Base-by-base conservation (phyloP, 2,888 invertebrate species). In the Drepanosiphum platanoidis region DNA sequence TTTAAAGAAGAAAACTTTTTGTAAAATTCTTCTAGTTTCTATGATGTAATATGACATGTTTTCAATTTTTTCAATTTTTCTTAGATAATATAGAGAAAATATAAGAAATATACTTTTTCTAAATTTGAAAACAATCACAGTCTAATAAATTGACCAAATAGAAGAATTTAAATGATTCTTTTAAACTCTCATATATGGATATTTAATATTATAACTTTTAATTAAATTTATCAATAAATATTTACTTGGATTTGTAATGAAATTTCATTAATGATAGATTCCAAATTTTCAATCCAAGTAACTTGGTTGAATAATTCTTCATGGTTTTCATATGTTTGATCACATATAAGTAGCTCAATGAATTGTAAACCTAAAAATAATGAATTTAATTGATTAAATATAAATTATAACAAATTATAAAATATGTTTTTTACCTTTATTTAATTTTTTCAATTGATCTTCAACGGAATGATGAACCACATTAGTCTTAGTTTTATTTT, bases 291-390 rank as follows among this genome's bases (percentile, higher is more conserved):
- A 39, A 77, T 77, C 84, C 84, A 84, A 2, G 77, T 84, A 0
- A 84, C 68, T 84, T 84, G 84, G 18, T 84, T 84, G 34, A 75
- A 84, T 77, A 84, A 70, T 30, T 84, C 77, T 68, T 77, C 39
- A 13, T 84, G 77, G 11, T 84, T 84, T 77, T 70, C 36, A 77
- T 58, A 70, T 9, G 42, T 52, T 30, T 77, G 77, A 8, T 84
- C 30, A 70, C 84, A 70, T 68, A 84, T 84, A 30, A 77, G 52
- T 58, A 66, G 46, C 58, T 77, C 58, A n/a, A 84, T 15, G 77
- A 39, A 27, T 58, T 68, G 52, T 32, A 84, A 77, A 32, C 84
- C 84, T 84, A 68, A 68, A n/a, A 77, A 68, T 52, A 30, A n/a
- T n/a, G 18, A 66, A 66, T 46, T 66, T 42, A 39, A 72, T 39